Base-by-base conservation (phyloP, 2,797 vertebrate species). In the Hoplostethus mediterraneus region DNA sequence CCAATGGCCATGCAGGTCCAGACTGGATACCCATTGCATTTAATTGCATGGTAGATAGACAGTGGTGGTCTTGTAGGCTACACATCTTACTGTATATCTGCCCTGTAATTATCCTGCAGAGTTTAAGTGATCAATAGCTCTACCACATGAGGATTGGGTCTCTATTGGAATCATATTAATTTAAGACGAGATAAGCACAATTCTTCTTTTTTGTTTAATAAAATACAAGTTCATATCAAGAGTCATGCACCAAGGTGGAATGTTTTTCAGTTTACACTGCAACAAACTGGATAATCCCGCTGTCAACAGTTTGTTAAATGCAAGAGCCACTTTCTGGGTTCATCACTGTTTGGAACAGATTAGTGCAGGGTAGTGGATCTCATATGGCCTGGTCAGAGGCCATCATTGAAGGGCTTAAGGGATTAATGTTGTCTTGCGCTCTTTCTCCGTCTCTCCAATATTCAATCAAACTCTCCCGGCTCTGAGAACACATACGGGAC, bases 391-490 rank as follows among this genome's bases (percentile, higher is more conserved):
- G 90, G 93, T 94, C 94, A 95, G 90, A 93, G 92, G 92, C 90
- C 94, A 94, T 93, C 90, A 90, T 91, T 92, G 91, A 94, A 94
- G 87, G 92, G 91, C 90, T 95, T 95, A 95, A 93, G 63, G 93
- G 94, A 95, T 95, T 95, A 95, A 93, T 92, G 88, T 89, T 88
- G 81, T 90, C 84, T 82, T 73, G 69, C 31, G 63, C 84, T 83
- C 73, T 85, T 77, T 63, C 78, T 81, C 83, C 75, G 70, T 87
- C 80, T 81, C 87, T 84, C 86, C 85, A 86, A 93, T 91, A 94
- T 94, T 93, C 91, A 91, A 85, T 91, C 89, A 90, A 91, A 90
- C 82, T 83, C 71, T 55, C 59, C 56, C 71, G 67, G 76, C 73
- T 73, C 75, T 54, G 75, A 71, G 78, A 76, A 68, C 76, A 66